Base-by-base conservation (phyloP, 2,113 vertebrate species). In the Pteruthius melanotis region DNA sequence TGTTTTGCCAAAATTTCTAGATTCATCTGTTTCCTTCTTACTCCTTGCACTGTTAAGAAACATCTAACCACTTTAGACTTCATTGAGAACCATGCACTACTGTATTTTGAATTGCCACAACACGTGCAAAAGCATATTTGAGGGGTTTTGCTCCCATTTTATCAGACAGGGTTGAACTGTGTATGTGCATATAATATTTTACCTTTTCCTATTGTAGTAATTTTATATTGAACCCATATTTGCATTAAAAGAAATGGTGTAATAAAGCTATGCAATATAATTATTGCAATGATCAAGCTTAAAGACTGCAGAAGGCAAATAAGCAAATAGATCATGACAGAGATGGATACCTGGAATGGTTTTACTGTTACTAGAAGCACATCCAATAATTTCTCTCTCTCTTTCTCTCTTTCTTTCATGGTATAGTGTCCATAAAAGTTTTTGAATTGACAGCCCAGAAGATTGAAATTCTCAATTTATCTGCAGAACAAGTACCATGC, bases 381-480 rank as follows among this genome's bases (percentile, higher is more conserved):
- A 86, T 57, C 39, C 44, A 89, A 78, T 80, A 74, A 68, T 44
- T 42, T 50, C 11, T 49, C 4, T 57, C 7, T 40, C 6, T n/a
- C 15, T 49, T 5, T 65, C 6, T 7, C 14, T 44, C 40, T 49
- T 9, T 33, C 75, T 66, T 61, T 40, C 75, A 47, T 31, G 19
- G 57, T 35, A 39, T 39, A 69, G 14, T 50, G 13, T 39, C 50
- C 53, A 60, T 88, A 90, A 88, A 93, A 44, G 75, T 74, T 94
- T 96, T 89, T 82, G 30, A 68, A 80, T 66, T 97, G 95, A 94
- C 90, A 96, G 56, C 53, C 26, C 3, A 3, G 86, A 90, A 93
- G 88, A 96, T 52, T 95, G 91, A 95, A 96, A 90, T 93, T 79
- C 92, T 94, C 69, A 94, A 50, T 96, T 91, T 97, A 94, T 83